Evolutionary conservation across 2,888 invertebrate genomes (phyloP).

Genomic region (Orthosia gracilis): DNA sequence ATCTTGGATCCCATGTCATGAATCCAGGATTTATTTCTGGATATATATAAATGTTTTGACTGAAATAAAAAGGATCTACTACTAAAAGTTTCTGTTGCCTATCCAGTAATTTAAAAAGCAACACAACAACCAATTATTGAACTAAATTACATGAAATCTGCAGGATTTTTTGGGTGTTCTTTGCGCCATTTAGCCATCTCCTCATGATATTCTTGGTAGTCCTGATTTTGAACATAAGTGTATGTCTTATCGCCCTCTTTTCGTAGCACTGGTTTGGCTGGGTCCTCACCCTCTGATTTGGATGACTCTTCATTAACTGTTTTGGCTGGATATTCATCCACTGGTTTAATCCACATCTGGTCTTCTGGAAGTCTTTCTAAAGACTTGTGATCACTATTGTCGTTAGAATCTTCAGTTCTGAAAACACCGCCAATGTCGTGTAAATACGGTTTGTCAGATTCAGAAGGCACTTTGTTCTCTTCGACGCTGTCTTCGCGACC

Average conservation of each 20-base stretch:
- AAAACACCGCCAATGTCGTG: no score
- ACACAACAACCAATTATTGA: not conserved
- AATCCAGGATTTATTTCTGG: no score
- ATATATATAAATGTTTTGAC: no score
- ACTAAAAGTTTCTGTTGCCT: no score
- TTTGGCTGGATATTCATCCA: not conserved
- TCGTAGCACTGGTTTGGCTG: constrained; percentile 36
- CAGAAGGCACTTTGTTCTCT: constrained; percentile 7
- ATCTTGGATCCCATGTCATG: no score
- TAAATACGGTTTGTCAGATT: not conserved
- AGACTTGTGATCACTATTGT: not conserved
- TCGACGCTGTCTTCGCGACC: not conserved
- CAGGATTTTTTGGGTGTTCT: constrained; percentile 31
- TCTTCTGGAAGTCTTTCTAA: not conserved
- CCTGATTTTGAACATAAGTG: constrained; percentile 64
- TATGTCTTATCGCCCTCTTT: constrained; percentile 66
- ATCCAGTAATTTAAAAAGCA: not conserved
- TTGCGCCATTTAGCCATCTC: constrained; percentile 53
- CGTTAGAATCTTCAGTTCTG: not conserved
- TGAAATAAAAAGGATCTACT: not conserved
- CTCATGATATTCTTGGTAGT: constrained; percentile 74
- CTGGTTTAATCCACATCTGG: not conserved
- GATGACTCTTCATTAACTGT: not conserved
- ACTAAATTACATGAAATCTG: constrained; percentile 22
- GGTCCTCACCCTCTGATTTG: not conserved